Evolutionary conservation across 2,113 vertebrate species (phyloP).

Genomic region (Brachirus orientalis): DNA sequence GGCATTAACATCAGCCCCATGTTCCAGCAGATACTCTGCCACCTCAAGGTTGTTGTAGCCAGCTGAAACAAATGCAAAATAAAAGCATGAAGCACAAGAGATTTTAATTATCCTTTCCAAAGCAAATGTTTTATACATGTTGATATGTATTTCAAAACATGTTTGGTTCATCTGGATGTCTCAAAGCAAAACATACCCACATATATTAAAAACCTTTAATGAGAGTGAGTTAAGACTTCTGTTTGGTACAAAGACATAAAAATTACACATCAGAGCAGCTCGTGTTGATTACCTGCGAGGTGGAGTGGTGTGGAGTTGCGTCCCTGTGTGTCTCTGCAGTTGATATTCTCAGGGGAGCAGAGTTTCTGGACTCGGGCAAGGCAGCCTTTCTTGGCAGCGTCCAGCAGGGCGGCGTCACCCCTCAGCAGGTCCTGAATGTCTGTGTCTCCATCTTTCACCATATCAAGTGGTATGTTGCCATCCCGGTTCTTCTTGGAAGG

Average conservation of each 20-base stretch:
- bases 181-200: too few species aligned
- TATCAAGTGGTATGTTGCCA: slow-evolving; percentile 95
- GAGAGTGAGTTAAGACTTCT: background rate
- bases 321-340: slow-evolving; percentile 97
- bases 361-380: slow-evolving; percentile 97
- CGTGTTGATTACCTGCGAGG: slow-evolving; percentile 86
- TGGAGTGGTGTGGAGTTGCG: slow-evolving; percentile 97
- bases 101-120: background rate
- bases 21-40: slow-evolving; percentile 97
- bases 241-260: background rate
- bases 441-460: slow-evolving; percentile 98
- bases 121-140: too few species aligned
- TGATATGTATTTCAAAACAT: too few species aligned
- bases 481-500: slow-evolving; percentile 98
- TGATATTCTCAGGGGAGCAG: slow-evolving; percentile 97
- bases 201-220: background rate
- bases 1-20: slow-evolving; percentile 97
- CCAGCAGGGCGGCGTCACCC: slow-evolving; percentile 93
- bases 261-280: background rate
- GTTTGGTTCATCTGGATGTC: background rate
- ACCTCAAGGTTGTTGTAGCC: slow-evolving; percentile 99
- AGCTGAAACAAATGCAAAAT: slow-evolving; percentile 77
- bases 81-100: background rate
- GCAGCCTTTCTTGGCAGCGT: slow-evolving; percentile 98
- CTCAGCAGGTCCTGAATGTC: slow-evolving; percentile 97